phyloP scores from a whole-genome alignment of 1,140 invertebrate species.

The Colletes latitarsis region DNA sequence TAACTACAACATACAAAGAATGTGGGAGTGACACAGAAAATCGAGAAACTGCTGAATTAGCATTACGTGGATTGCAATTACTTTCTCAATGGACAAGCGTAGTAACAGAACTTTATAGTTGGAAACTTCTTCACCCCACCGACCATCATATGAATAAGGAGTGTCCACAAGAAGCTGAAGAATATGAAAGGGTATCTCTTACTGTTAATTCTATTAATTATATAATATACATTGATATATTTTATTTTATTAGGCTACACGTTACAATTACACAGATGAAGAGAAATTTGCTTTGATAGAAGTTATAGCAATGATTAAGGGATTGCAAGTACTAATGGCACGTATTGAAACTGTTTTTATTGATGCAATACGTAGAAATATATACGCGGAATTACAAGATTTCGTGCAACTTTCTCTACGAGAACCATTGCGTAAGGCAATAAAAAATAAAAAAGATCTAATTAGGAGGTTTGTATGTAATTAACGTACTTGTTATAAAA shows the following conservation, averaged over 20 bases:
- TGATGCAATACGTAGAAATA: slow-evolving; percentile 96
- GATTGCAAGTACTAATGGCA: slow-evolving; percentile 97
- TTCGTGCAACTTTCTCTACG: slow-evolving; percentile 96
- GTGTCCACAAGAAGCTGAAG: slow-evolving; percentile 98
- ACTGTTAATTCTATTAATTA: background rate
- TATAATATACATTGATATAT: background rate
- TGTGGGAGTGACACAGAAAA: slow-evolving; percentile 96
- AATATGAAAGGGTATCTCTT: slow-evolving; percentile 93
- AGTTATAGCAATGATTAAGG: slow-evolving; percentile 99
- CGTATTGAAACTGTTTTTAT: slow-evolving; percentile 99
- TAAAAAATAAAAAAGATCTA: slow-evolving; percentile 99
- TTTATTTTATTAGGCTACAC: slow-evolving; percentile 87
- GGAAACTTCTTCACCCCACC: slow-evolving; percentile 98
- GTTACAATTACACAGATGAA: slow-evolving; percentile 98
- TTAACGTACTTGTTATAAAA: background rate
- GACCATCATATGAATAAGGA: slow-evolving; percentile 98
- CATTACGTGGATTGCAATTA: slow-evolving; percentile 94
- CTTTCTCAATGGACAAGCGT: slow-evolving; percentile 98
- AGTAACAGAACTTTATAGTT: slow-evolving; percentile 98
- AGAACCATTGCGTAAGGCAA: slow-evolving; percentile 97
- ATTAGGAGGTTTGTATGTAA: slow-evolving; percentile 87
- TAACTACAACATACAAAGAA: slow-evolving; percentile 96
- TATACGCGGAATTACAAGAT: slow-evolving; percentile 98
- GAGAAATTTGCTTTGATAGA: slow-evolving; percentile 99
- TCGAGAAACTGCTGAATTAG: slow-evolving; percentile 94